Evolutionary conservation across 2,113 vertebrate genomes (phyloP), one percentile per base, ranked within the genome.

Genomic region (Nematolebias whitei): DNA sequence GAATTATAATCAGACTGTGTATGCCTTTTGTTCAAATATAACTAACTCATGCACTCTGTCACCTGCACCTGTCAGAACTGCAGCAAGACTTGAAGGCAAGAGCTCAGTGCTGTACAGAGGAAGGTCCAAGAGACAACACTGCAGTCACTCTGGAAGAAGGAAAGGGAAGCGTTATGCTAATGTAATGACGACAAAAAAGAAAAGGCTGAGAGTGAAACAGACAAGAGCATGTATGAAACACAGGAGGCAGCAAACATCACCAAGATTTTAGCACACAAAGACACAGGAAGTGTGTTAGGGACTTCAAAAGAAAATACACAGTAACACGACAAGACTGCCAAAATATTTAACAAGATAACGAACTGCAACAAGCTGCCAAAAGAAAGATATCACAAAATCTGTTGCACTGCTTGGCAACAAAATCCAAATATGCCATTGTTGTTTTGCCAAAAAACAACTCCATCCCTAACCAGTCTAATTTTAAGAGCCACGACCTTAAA

Each of bases 291-390:
- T 65, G 71, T 22, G 19, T 79, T 71, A 62, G 58, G 72, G 75
- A 80, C 79, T 85, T 78, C 43, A 63, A 84, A 83, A 78, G 53
- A 74, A 78, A 83, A 84, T 73, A 49, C 72, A 51, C 78, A 79
- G 55, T 20, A 71, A 62, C 57, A 54, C 67, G 39, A 43, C 60
- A 32, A 19, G 32, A 72, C 63, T 59, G 51, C 72, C 53, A 64
- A 53, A 72, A 68, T 74, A 71, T 79, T 79, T 66, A 72, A 83
- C 62, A 66, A 78, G 47, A 84, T 81, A 64, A 57, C 82, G 90
- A 92, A 93, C 90, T 88, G 87, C 83, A 87, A 88, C 87, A 91
- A 91, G 89, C 85, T 88, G 87, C 82, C 74, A 83, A 80, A 74
- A 82, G 76, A 76, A 85, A 88, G 74, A 92, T 84, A 85, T 87